phyloP scores from a whole-genome alignment of 2,888 invertebrate species.

The Melanchra persicariae region DNA sequence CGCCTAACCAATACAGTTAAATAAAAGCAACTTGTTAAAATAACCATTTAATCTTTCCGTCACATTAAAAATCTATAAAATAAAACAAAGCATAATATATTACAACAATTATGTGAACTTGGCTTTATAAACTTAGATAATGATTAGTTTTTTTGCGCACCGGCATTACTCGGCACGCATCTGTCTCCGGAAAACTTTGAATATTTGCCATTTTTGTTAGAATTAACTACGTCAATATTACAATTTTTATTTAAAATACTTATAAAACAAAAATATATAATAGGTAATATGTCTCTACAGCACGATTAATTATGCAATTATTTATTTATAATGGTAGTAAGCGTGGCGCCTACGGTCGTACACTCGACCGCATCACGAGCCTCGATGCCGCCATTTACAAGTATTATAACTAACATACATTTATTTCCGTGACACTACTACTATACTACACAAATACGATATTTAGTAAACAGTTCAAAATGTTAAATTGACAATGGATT shows the following conservation, averaged over 20 bases:
- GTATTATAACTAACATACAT: not conserved
- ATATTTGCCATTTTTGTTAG: constrained; percentile 7
- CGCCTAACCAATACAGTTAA: not conserved
- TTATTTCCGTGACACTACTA: constrained; percentile 14
- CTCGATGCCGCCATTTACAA: constrained; percentile 9
- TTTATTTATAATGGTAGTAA: not conserved
- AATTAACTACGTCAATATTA: not conserved
- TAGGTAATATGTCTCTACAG: not conserved
- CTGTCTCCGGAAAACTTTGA: not conserved
- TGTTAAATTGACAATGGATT: not conserved
- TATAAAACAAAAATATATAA: not conserved
- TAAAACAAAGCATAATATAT: constrained; percentile 49
- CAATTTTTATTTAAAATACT: not conserved
- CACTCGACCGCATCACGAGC: constrained; percentile 2
- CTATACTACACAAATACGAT: constrained; percentile 3
- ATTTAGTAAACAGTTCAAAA: not conserved
- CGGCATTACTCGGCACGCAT: not conserved
- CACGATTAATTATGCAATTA: not conserved
- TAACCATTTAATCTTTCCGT: constrained; percentile 46
- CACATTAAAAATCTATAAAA: constrained; percentile 44
- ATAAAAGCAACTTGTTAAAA: constrained; percentile 21
- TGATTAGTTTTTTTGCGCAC: constrained; percentile 10
- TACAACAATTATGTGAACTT: constrained; percentile 36
- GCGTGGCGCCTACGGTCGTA: not conserved
- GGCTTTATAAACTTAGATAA: constrained; percentile 13